Evolutionary conservation across 2,797 vertebrate species (phyloP).

Genomic region (Gymnoscopelus braueri): DNA sequence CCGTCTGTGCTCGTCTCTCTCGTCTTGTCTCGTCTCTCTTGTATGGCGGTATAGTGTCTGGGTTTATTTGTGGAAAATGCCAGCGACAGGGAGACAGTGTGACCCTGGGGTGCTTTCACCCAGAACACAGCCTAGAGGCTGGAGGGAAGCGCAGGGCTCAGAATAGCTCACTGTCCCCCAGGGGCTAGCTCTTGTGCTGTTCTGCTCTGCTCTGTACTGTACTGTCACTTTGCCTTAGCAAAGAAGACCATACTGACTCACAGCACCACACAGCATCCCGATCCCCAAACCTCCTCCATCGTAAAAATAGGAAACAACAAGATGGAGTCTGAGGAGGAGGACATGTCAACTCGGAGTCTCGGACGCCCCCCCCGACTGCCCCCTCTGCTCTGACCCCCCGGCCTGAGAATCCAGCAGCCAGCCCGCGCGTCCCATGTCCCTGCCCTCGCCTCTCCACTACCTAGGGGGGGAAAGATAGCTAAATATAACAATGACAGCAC

Average conservation of each 20-base stretch:
- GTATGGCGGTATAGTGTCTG: slow-evolving; percentile 27
- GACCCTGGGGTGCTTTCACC: slow-evolving; percentile 53
- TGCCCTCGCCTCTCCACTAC: slow-evolving; percentile 33
- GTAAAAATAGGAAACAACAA: slow-evolving; percentile 48
- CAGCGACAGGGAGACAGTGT: slow-evolving; percentile 44
- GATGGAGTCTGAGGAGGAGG: slow-evolving; percentile 32
- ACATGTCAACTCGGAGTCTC: slow-evolving; percentile 12
- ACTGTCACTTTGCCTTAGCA: slow-evolving; percentile 39
- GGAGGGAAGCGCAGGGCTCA: slow-evolving; percentile 56
- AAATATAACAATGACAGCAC: slow-evolving; percentile 69
- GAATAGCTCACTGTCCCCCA: slow-evolving; percentile 63
- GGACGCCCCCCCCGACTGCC: neutral
- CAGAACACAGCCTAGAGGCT: slow-evolving; percentile 36
- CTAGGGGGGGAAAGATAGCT: slow-evolving; percentile 43
- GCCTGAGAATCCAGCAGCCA: slow-evolving; percentile 42
- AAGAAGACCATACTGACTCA: slow-evolving; percentile 23
- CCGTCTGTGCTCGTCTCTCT: slow-evolving; percentile 37
- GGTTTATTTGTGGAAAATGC: slow-evolving; percentile 60
- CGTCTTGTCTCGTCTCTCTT: slow-evolving; percentile 20
- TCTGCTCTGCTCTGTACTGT: slow-evolving; percentile 41
- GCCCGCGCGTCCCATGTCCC: slow-evolving; percentile 7
- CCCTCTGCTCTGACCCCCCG: slow-evolving; percentile 25
- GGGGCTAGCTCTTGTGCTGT: slow-evolving; percentile 29
- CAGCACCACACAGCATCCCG: slow-evolving; percentile 15
- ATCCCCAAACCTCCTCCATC: slow-evolving; percentile 9